These are phyloP conservation scores for Porites cylindrica DNA, from an alignment of 92 coral and sea anemone genomes.

Conservation along the genomic window DNA sequence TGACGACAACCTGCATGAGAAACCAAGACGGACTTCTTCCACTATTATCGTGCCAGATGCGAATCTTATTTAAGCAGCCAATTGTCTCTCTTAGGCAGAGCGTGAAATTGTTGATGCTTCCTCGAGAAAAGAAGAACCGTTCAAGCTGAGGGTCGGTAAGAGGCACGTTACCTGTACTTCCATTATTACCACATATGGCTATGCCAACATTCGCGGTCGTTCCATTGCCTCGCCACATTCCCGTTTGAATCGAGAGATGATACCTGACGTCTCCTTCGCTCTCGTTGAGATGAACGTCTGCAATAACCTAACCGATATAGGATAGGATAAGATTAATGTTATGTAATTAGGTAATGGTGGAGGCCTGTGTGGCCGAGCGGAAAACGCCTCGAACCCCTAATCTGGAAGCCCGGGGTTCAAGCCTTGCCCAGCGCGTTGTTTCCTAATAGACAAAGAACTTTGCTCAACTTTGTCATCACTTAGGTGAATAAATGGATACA, in stretches of 20 bases:
- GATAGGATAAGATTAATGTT: not conserved
- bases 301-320: conserved; percentile 60
- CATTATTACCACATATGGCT: conserved; percentile 76
- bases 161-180: conserved; percentile 63
- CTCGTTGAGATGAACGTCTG: conserved; percentile 66
- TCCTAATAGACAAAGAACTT: too few relatives aligned
- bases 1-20: conserved; percentile 70
- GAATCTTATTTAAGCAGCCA: conserved; percentile 71
- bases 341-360: too few relatives aligned
- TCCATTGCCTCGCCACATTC: conserved; percentile 92
- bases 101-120: conserved; percentile 86
- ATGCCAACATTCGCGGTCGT: conserved; percentile 86
- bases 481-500: too few relatives aligned
- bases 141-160: conserved; percentile 71
- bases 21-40: conserved; percentile 88
- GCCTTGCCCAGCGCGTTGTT: too few relatives aligned
- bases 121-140: conserved; percentile 83
- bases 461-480: too few relatives aligned
- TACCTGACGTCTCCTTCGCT: conserved; percentile 65
- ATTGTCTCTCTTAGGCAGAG: conserved; percentile 67
- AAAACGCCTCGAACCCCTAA: too few relatives aligned
- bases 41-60: conserved; percentile 88
- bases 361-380: too few relatives aligned
- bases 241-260: conserved; percentile 79
- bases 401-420: too few relatives aligned